A percentile compares a stretch with the other conserved stretches of the same genome.
Evolutionary conservation across 2,113 vertebrate species (phyloP).

Genomic region (Azemiops feae): DNA sequence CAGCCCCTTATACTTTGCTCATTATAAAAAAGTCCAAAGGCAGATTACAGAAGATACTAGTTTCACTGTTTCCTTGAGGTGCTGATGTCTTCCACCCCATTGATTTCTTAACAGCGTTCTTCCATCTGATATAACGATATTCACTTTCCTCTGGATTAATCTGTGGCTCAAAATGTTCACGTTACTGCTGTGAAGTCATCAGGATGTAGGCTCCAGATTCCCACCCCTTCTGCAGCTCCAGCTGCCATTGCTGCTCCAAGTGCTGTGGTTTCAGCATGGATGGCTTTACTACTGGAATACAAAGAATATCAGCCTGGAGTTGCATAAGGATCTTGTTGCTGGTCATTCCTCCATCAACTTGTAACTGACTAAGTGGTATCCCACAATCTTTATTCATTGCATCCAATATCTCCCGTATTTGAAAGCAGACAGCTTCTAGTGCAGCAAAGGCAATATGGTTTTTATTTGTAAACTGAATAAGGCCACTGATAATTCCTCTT

Average conservation of each 20-base stretch:
- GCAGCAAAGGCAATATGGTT: conserved; percentile 95
- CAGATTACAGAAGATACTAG: conserved; percentile 91
- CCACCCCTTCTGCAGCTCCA: conserved; percentile 89
- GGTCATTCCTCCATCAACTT: conserved; percentile 95
- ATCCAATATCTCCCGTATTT: conserved; percentile 96
- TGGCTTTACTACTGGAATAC: conserved; percentile 91
- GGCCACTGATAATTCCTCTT: conserved; percentile 90
- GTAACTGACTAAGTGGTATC: conserved; percentile 84
- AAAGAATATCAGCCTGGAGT: conserved; percentile 91
- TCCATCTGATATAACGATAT: conserved; percentile 91
- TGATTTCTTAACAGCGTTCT: conserved; percentile 91
- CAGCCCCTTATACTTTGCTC: conserved; percentile 76
- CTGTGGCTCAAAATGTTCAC: conserved; percentile 88
- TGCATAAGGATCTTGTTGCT: conserved; percentile 91
- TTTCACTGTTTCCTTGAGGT: conserved; percentile 70
- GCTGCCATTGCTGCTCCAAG: conserved; percentile 96
- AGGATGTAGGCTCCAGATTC: conserved; percentile 85
- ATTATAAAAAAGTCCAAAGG: conserved; percentile 95
- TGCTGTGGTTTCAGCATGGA: conserved; percentile 94
- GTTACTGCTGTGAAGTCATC: conserved; percentile 79
- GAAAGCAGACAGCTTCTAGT: conserved; percentile 96
- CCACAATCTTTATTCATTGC: conserved; percentile 96
- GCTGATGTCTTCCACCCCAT: conserved; percentile 91
- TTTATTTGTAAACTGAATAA: conserved; percentile 98
- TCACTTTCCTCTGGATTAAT: conserved; percentile 93